Percentiles rank a stretch among this genome's conserved stretches.
phyloP scores from a whole-genome alignment of 2,797 vertebrate species.

The Dendrocincla tyrannina region DNA sequence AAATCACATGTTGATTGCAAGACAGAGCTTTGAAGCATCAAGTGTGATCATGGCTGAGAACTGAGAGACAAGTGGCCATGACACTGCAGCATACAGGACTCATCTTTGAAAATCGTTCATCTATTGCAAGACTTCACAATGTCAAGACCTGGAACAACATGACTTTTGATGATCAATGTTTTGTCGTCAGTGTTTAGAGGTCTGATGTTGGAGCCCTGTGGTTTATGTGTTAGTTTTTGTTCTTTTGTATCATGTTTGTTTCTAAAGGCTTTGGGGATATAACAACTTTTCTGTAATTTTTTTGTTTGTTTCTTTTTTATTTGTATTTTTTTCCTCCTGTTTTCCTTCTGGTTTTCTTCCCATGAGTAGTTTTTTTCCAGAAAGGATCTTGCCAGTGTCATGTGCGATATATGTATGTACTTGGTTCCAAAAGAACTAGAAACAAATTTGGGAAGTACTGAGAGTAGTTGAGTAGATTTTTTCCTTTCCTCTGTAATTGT shows the following conservation, averaged over 20 bases:
- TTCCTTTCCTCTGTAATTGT: conserved; percentile 76
- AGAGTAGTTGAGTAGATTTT: conserved; percentile 34
- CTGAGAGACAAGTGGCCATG: conserved; percentile 69
- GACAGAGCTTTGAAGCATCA: conserved; percentile 81
- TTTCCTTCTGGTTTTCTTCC: conserved; percentile 43
- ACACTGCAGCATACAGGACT: conserved; percentile 71
- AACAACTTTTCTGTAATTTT: conserved; percentile 53
- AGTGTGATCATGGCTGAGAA: conserved; percentile 73
- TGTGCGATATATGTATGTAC: conserved; percentile 81
- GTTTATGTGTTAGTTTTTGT: conserved; percentile 55
- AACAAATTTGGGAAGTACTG: conserved; percentile 49
- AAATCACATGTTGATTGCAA: conserved; percentile 80
- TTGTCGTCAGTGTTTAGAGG: conserved; percentile 76
- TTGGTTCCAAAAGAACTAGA: conserved; percentile 75
- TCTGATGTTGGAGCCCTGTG: conserved; percentile 73
- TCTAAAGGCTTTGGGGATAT: conserved; percentile 65
- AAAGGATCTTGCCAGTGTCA: conserved; percentile 81
- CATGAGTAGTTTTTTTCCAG: conserved; percentile 25
- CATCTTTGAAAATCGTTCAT: conserved; percentile 60
- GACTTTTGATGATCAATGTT: conserved; percentile 71
- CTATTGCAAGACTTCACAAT: conserved; percentile 68
- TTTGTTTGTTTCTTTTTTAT: neutral
- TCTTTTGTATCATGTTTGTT: conserved; percentile 71
- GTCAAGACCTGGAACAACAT: conserved; percentile 69
- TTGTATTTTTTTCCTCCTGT: neutral